Evolutionary conservation across 2,113 vertebrate species (phyloP), one percentile per base, ranked within the genome.

Genomic region (Plectropomus leopardus): DNA sequence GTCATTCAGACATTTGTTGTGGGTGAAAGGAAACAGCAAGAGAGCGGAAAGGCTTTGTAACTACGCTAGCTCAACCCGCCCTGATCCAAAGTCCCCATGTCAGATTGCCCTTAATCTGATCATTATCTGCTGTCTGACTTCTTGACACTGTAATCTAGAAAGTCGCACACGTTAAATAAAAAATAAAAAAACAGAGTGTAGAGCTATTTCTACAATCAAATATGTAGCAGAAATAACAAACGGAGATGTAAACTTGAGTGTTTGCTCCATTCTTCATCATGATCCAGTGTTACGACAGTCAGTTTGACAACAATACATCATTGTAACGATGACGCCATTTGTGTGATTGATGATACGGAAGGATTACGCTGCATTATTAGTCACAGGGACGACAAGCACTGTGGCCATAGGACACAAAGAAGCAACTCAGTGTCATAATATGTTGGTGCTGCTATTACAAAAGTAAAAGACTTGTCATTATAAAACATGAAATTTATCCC

Each of bases 31-130:
- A 76, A 70, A 82, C 24, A 17, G 30, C 0, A 3, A 54, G 26
- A 44, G 34, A 74, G 58, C 59, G 47, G 47, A 71, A 66, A 80
- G 60, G 78, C 76, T 84, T 84, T 84, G 68, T 69, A n/a, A 55
- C 30, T 13, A 55, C 67, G 64, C 36, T 65, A 60, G 85, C 78
- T 86, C 66, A 89, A 65, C 42, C 21, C 72, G 66, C 28, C 50
- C 59, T 60, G 74, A 89, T 76, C 86, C 82, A 74, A 86, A 91
- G 70, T 88, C 82, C 82, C 53, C 76, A 73, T 80, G 79, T 89
- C 85, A 87, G 82, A 90, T 80, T 86, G 89, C 48, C 87, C 89
- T 89, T 93, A 92, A 94, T 93, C 89, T 90, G 87, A 86, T 88
- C 89, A 65, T 87, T 76, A 89, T 89, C 84, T 85, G 78, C 69